A percentile compares a stretch with the other conserved stretches of the same genome.
phyloP scores from a whole-genome alignment of 2,113 vertebrate genomes.

The Tapirus terrestris region DNA sequence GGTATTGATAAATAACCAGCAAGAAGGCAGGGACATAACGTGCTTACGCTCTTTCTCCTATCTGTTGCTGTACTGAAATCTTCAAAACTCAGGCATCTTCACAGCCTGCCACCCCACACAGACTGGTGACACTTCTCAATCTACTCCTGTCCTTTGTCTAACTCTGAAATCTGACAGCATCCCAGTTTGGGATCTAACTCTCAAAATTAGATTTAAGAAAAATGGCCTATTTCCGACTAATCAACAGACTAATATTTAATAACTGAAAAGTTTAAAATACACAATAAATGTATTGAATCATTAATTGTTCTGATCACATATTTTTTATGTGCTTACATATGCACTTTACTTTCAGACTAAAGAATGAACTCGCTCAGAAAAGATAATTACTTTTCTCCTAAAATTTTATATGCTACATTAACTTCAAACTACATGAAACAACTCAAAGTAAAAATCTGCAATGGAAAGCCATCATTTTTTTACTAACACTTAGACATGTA shows the following conservation, averaged over 20 bases:
- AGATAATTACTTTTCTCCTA: background rate
- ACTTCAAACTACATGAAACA: background rate
- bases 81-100: constrained; percentile 3
- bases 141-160: background rate
- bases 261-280: background rate
- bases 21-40: background rate
- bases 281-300: background rate
- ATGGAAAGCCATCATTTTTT: constrained; percentile 1
- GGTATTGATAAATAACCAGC: background rate
- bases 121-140: background rate
- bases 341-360: background rate
- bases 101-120: background rate
- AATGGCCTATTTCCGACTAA: background rate
- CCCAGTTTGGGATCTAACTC: background rate
- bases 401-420: background rate
- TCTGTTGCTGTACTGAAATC: background rate
- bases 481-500: background rate
- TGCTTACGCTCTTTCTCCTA: background rate
- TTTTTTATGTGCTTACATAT: background rate
- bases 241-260: background rate
- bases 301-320: background rate
- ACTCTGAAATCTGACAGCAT: constrained; percentile 6
- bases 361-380: constrained; percentile 8
- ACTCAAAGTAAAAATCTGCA: background rate
- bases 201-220: constrained; percentile 6